These are phyloP conservation scores for Porites lutea DNA, from an alignment of 64 coral and sea anemone genomes.

Conservation along the genomic window DNA sequence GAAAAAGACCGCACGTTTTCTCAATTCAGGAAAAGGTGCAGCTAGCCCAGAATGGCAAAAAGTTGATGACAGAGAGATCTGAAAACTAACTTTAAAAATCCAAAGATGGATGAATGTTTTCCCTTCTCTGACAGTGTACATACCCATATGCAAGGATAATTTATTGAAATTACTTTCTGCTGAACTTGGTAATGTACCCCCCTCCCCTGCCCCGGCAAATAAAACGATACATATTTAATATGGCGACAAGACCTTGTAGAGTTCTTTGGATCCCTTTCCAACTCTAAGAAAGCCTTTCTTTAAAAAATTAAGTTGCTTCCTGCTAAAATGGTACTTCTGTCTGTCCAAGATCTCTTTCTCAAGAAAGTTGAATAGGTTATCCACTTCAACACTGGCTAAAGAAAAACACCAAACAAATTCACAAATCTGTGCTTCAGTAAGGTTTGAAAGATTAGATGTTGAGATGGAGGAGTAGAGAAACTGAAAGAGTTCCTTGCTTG, in stretches of 20 bases:
- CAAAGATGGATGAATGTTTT: no score
- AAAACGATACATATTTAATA: no score
- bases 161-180: no score
- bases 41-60: no score
- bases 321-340: neutral
- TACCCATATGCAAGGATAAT: no score
- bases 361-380: neutral
- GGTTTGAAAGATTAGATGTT: neutral
- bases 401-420: conserved; percentile 19
- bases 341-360: neutral
- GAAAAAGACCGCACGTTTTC: no score
- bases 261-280: neutral
- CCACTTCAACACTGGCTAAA: neutral
- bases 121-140: no score
- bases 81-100: no score
- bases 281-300: neutral
- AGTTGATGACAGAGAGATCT: no score
- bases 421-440: neutral
- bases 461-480: neutral
- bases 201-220: no score
- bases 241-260: neutral
- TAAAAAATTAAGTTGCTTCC: neutral
- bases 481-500: conserved; percentile 6
- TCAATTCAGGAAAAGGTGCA: no score
- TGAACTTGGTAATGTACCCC: no score